A percentile compares a stretch with the other conserved stretches of the same genome.
These are phyloP conservation scores for Ostrea denselamellosa DNA, from an alignment of 1,140 invertebrate genomes.

Conservation along the genomic window DNA sequence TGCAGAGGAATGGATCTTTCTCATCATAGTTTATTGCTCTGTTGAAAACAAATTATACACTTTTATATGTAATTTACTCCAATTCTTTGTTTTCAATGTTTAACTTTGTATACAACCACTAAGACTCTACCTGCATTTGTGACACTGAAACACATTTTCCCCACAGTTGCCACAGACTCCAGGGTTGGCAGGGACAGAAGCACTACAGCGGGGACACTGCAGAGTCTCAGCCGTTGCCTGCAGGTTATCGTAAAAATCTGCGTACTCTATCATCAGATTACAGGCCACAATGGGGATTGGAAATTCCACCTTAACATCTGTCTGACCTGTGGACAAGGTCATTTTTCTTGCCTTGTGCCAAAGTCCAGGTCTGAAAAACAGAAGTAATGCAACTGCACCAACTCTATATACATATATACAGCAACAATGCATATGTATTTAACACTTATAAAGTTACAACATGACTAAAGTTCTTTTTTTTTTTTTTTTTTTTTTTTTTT, in stretches of 20 bases:
- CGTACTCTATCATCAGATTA: slow-evolving; percentile 99
- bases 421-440: too few species aligned
- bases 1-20: slow-evolving; percentile 98
- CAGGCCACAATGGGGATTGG: slow-evolving; percentile 97
- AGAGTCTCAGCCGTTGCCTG: slow-evolving; percentile 87
- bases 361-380: slow-evolving; percentile 82
- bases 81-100: background rate
- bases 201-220: slow-evolving; percentile 96
- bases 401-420: too few species aligned
- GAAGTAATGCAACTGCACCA: background rate
- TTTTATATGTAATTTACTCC: background rate
- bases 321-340: slow-evolving; percentile 92
- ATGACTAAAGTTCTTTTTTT: too few species aligned
- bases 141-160: slow-evolving; percentile 99
- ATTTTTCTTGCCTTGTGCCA: slow-evolving; percentile 98
- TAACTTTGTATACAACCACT: background rate
- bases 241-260: slow-evolving; percentile 96
- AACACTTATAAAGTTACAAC: too few species aligned
- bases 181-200: slow-evolving; percentile 95
- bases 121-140: slow-evolving; percentile 89
- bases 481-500: too few species aligned
- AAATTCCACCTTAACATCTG: slow-evolving; percentile 94
- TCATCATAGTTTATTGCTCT: slow-evolving; percentile 99
- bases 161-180: slow-evolving; percentile 98
- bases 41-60: slow-evolving; percentile 36